Conservation (phyloP, 2,797 vertebrate genomes). For the Nyctalus aviator region DNA sequence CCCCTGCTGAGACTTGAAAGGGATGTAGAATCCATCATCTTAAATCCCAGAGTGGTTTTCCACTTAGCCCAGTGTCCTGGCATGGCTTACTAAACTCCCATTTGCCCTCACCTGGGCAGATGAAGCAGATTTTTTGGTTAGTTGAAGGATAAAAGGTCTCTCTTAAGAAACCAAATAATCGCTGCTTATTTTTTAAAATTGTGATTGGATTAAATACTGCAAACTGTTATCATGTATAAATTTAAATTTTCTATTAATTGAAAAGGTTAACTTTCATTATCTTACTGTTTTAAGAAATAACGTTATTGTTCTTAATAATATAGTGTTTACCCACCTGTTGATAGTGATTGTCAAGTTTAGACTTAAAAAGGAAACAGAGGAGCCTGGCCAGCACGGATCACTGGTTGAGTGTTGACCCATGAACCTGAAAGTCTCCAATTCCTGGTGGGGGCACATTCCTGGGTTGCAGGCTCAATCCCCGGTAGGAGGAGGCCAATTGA, state of each 20-base stretch:
- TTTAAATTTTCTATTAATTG: slow-evolving; percentile 37
- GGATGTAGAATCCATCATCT: neutral
- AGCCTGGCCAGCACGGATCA: too few species aligned
- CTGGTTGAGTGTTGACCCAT: too few species aligned
- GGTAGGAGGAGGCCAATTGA: too few species aligned
- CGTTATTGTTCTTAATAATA: neutral
- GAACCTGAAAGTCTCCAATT: too few species aligned
- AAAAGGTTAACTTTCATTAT: neutral
- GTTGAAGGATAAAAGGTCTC: neutral
- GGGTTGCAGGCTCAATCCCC: too few species aligned
- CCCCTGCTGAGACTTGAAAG: neutral
- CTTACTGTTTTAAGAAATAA: slow-evolving; percentile 49
- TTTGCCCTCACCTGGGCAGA: neutral
- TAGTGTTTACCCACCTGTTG: neutral
- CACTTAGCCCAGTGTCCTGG: neutral
- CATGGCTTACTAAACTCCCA: neutral
- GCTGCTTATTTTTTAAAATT: neutral
- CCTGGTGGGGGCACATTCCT: too few species aligned
- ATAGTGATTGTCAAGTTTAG: neutral
- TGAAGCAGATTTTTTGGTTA: neutral
- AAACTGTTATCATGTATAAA: neutral
- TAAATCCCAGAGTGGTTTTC: neutral
- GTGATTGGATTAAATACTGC: neutral
- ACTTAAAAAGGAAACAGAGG: neutral
- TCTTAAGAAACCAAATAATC: slow-evolving; percentile 25